Conservation (phyloP, 2,113 vertebrate genomes). For the Nesogale talazaci region DNA sequence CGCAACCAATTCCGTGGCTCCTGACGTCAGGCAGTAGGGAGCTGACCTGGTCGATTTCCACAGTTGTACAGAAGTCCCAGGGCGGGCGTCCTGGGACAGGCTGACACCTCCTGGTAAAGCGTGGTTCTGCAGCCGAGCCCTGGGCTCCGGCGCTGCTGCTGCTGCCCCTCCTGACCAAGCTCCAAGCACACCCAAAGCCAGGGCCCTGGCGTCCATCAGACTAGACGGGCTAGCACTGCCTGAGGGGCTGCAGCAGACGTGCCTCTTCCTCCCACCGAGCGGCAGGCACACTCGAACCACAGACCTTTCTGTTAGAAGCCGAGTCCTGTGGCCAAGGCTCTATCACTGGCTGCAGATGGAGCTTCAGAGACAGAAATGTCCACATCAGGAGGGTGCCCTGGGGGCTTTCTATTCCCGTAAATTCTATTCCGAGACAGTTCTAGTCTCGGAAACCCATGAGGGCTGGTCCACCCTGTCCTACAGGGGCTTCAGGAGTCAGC, state of each 20-base stretch:
- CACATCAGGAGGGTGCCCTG: too few species aligned
- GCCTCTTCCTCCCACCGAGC: neutral
- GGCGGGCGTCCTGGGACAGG: neutral
- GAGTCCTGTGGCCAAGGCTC: neutral
- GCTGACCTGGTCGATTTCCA: neutral
- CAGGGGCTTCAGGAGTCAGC: too few species aligned
- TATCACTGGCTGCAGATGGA: neutral
- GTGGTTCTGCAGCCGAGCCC: conserved; percentile 34
- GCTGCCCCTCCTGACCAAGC: too few species aligned
- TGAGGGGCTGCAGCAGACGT: neutral
- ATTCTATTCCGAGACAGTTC: too few species aligned
- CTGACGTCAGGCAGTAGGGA: neutral
- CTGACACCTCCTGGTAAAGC: conserved; percentile 70
- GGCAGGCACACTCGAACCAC: neutral
- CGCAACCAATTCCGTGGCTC: neutral
- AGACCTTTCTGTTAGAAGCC: neutral
- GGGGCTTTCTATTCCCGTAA: too few species aligned
- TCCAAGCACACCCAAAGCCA: neutral
- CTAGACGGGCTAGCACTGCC: neutral
- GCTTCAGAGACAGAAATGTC: too few species aligned
- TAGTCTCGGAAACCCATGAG: neutral
- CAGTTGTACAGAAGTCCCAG: fast-evolving
- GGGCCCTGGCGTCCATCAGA: neutral
- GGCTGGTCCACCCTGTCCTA: too few species aligned
- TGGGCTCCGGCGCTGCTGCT: too few species aligned